Evolutionary conservation across 23 tunicate genomes (phyloP).

Genomic region (Corella eumyota): DNA sequence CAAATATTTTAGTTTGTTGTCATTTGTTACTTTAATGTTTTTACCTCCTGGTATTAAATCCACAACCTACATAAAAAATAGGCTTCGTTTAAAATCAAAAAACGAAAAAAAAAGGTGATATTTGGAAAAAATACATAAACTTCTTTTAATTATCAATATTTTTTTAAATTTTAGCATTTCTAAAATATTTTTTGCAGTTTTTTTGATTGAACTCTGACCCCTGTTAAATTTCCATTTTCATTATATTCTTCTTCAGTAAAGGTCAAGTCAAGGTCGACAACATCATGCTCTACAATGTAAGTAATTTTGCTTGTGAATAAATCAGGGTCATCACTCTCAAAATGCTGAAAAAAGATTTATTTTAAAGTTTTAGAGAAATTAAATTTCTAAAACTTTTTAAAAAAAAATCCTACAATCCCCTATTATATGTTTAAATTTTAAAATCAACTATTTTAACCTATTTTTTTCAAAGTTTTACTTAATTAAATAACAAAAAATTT

Average conservation of each 20-base stretch:
- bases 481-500: too few species aligned
- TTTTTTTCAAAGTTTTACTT: too few species aligned
- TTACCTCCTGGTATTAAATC: conserved; percentile 56
- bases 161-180: too few species aligned
- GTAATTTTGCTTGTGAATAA: conserved; percentile 46
- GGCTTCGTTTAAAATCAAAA: neutral
- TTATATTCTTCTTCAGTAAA: conserved; percentile 66
- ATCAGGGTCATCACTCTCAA: conserved; percentile 88
- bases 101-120: too few species aligned
- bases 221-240: conserved; percentile 12
- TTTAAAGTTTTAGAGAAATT: too few species aligned
- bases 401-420: too few species aligned
- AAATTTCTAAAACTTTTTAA: too few species aligned
- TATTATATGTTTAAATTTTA: too few species aligned
- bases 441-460: too few species aligned
- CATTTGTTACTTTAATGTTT: conserved; percentile 56
- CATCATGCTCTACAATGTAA: conserved; percentile 62
- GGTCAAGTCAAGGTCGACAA: conserved; percentile 52
- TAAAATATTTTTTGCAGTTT: too few species aligned
- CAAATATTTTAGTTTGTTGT: conserved; percentile 65
- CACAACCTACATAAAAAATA: conserved; percentile 19
- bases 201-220: conserved; percentile 7
- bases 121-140: too few species aligned
- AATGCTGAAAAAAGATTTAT: conserved; percentile 32
- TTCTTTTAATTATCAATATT: too few species aligned